A percentile compares a stretch with the other conserved stretches of the same genome.
phyloP scores from a whole-genome alignment of 2,113 vertebrate genomes.

The Rhizomys pruinosus region DNA sequence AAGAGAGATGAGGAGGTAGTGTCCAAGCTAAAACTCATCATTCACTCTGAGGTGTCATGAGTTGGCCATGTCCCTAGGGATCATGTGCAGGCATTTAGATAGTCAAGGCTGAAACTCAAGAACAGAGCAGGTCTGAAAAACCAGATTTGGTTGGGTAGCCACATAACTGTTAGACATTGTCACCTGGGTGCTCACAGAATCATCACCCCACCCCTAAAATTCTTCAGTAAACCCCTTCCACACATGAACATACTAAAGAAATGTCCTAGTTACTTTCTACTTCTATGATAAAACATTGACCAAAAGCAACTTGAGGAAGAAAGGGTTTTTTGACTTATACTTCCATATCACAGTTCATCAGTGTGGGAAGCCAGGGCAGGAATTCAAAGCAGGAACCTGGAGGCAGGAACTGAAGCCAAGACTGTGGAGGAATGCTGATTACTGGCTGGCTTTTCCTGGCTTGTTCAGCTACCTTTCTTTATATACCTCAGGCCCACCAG shows the following conservation, averaged over 20 bases:
- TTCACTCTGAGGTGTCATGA: background rate
- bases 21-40: background rate
- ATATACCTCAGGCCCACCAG: no score
- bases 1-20: background rate
- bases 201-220: background rate
- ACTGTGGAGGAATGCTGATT: no score
- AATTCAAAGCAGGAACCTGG: no score
- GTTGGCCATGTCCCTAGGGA: background rate
- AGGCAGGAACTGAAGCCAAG: background rate
- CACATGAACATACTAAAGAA: no score
- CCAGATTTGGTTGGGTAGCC: background rate
- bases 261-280: no score
- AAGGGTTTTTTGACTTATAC: no score
- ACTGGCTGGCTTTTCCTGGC: no score
- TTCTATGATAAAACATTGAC: no score
- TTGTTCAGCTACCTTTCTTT: no score
- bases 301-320: no score
- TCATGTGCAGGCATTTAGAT: background rate
- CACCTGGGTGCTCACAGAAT: background rate
- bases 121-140: background rate
- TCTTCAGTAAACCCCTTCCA: background rate
- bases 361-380: no score
- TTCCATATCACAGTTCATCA: no score
- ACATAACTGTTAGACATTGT: background rate
- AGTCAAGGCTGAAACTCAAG: background rate